Base-by-base conservation (phyloP, 2,888 invertebrate genomes). In the Philopedon plagiatum region DNA sequence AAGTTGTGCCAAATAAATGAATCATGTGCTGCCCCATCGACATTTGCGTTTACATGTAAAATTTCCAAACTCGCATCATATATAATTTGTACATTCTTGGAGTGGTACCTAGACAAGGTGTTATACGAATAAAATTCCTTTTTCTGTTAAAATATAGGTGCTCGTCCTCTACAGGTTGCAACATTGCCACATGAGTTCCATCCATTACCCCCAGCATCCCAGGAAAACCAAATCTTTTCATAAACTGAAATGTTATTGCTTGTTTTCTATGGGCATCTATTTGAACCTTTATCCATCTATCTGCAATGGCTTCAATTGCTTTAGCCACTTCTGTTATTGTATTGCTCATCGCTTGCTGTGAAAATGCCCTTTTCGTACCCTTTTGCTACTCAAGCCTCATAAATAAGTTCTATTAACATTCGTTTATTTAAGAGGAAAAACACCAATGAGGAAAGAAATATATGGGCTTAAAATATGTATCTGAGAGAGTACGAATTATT, bases 71-170 rank as follows among this genome's bases (percentile, higher is more conserved):
- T 32, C 18, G 34, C 19, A 67, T 68, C 66, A 58, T 58, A 57
- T 23, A 69, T 65, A 9, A 54, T 69, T 54, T 69, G 64, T n/a
- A 64, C 54, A 54, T 69, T 69, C 39, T 65, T 63, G 5, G 63
- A 65, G 32, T 69, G 70, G 18, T 15, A 67, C 15, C 26, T 26
- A 26, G 7, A 26, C 7, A 3, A 26, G 26, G 26, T 5, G 7
- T 26, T 3, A 5, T 26, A 7, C 3, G 7, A 26, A 26, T 7
- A 26, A 26, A 5, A 3, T 26, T 5, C 26, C 54, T 37, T 49
- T 68, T 68, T 62, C 61, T 18, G 21, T 68, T 63, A 18, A 68
- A 62, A 37, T 68, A 68, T n/a, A 49, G 8, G 49, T 68, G 68
- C 26, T 68, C 68, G n/a, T 68, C 62, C 19, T 68, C 51, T 19